Conservation (phyloP, 2,797 vertebrate genomes). For the Lerista edwardsae region DNA sequence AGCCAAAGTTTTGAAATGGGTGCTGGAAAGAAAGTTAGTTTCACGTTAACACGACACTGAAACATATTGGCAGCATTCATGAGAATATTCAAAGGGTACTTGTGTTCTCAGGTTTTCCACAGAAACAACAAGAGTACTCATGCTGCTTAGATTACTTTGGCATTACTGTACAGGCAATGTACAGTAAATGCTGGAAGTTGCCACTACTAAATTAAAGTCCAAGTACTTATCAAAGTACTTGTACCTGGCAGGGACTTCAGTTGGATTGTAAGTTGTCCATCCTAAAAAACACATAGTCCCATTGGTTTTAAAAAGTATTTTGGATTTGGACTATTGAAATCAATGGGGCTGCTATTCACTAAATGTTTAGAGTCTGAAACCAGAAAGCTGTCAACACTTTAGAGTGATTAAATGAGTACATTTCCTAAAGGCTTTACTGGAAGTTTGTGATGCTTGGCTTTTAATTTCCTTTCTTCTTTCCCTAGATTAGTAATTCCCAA, state of each 20-base stretch:
- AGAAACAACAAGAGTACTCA: slow-evolving; percentile 10
- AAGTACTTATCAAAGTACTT: slow-evolving; percentile 26
- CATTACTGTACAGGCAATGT: slow-evolving; percentile 26
- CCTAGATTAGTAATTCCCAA: not conserved
- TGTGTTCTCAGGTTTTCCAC: slow-evolving; percentile 19
- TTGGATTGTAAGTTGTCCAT: not conserved
- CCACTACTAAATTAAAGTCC: slow-evolving; percentile 18
- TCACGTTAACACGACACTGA: not conserved
- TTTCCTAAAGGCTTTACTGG: slow-evolving; percentile 18
- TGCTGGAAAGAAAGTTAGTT: not conserved
- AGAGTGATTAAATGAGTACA: slow-evolving; percentile 10
- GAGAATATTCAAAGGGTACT: not conserved
- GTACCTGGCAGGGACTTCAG: not conserved
- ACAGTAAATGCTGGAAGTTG: slow-evolving; percentile 15
- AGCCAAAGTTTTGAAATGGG: not conserved
- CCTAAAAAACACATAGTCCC: not conserved
- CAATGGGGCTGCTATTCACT: not conserved
- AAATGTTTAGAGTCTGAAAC: not conserved
- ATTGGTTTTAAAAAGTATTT: slow-evolving; percentile 7
- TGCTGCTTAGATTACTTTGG: slow-evolving; percentile 24
- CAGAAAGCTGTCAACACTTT: slow-evolving; percentile 1
- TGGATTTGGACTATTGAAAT: slow-evolving; percentile 6
- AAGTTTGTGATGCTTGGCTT: not conserved
- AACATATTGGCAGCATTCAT: slow-evolving; percentile 31
- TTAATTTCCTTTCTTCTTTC: not conserved